These are phyloP conservation scores for Basileuterus tristriatus DNA, from an alignment of 2,797 vertebrate genomes.

Conservation along the genomic window DNA sequence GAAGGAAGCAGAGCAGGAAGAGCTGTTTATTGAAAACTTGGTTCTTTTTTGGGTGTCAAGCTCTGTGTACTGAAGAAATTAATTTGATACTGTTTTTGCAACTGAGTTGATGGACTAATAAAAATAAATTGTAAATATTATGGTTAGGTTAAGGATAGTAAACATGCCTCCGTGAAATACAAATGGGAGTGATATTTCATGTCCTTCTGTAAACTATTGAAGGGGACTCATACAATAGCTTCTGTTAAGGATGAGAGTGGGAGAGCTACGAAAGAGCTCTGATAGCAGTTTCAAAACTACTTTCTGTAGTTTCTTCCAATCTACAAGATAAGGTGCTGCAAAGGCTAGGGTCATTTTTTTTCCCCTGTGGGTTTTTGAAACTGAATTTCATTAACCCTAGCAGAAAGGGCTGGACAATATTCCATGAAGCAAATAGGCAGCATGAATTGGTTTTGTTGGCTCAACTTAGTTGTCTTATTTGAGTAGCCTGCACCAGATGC, in stretches of 20 bases:
- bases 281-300: background rate
- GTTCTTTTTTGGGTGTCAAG: background rate
- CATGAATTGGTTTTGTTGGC: background rate
- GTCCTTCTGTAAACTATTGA: background rate
- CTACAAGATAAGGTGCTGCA: background rate
- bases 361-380: background rate
- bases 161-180: background rate
- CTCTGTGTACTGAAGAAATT: background rate
- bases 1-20: conserved; percentile 45
- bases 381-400: background rate
- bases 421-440: background rate
- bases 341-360: background rate
- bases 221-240: background rate
- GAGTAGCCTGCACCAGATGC: background rate
- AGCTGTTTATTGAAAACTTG: conserved; percentile 2
- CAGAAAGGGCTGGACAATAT: background rate
- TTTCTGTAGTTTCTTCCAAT: background rate
- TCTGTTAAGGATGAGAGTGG: background rate
- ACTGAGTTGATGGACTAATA: background rate
- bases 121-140: conserved; percentile 13
- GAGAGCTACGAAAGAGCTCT: background rate
- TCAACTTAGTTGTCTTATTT: background rate
- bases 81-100: background rate
- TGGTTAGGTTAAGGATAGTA: background rate
- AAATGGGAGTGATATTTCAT: background rate